phyloP scores from a whole-genome alignment of 2,113 vertebrate species.

The Aythya baeri region DNA sequence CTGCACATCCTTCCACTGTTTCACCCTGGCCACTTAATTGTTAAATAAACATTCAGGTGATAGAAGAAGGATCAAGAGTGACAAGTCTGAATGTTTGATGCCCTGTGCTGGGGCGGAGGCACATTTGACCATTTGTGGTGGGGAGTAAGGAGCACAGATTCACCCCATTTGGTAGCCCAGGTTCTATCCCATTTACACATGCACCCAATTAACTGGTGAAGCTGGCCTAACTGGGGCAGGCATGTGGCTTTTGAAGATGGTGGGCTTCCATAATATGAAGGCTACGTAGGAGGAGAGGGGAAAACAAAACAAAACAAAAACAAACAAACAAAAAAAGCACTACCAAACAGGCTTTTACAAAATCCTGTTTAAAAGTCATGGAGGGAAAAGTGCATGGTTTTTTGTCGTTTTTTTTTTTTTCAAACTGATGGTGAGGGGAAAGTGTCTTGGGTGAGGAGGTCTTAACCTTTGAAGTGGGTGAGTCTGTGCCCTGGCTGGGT shows the following conservation, averaged over 20 bases:
- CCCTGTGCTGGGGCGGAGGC: neutral
- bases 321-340: too few species aligned
- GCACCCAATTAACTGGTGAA: rapidly evolving
- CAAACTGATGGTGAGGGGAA: neutral
- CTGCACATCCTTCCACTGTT: neutral
- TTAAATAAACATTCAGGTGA: neutral
- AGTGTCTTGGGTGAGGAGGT: neutral
- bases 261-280: neutral
- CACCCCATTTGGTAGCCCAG: neutral
- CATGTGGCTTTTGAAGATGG: neutral
- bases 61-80: neutral
- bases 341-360: too few species aligned
- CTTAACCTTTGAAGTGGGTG: neutral
- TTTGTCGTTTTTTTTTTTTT: too few species aligned
- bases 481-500: neutral
- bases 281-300: neutral
- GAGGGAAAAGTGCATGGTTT: too few species aligned
- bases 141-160: too few species aligned
- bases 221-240: neutral
- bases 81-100: neutral
- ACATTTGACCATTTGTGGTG: neutral
- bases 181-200: rapidly evolving
- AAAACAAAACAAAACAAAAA: neutral
- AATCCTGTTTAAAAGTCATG: too few species aligned
- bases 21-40: neutral